These are phyloP conservation scores for Sardinella longiceps DNA, from an alignment of 2,797 vertebrate genomes.

Conservation along the genomic window DNA sequence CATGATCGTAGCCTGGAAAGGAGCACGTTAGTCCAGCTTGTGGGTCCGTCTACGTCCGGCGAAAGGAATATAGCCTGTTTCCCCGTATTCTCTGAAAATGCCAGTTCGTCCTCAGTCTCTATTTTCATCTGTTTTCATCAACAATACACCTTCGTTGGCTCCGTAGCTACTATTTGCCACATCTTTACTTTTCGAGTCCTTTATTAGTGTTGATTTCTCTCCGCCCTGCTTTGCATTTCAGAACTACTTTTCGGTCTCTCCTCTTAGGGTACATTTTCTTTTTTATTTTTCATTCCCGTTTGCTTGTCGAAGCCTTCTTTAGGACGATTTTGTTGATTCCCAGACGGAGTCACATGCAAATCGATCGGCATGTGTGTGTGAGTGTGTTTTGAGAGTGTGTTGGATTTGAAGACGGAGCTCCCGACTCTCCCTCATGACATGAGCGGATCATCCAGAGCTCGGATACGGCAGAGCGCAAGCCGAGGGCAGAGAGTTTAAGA, in stretches of 20 bases:
- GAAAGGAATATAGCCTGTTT: conserved; percentile 56
- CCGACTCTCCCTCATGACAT: conserved; percentile 77
- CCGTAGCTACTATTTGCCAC: conserved; percentile 66
- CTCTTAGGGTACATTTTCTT: conserved; percentile 76
- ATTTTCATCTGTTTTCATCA: conserved; percentile 61
- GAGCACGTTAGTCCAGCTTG: conserved; percentile 78
- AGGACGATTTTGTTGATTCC: conserved; percentile 76
- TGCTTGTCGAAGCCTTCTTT: conserved; percentile 68
- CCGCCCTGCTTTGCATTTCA: conserved; percentile 71
- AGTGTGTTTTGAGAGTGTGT: conserved; percentile 57
- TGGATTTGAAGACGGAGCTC: conserved; percentile 69
- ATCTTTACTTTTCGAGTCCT: conserved; percentile 67
- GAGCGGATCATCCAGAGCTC: conserved; percentile 71
- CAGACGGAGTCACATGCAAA: conserved; percentile 79
- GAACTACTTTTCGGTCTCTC: conserved; percentile 69
- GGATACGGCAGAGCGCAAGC: conserved; percentile 63
- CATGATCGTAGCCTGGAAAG: conserved; percentile 73
- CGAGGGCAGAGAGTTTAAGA: conserved; percentile 52
- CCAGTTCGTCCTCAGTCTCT: conserved; percentile 56
- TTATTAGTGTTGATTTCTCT: conserved; percentile 66
- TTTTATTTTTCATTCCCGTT: conserved; percentile 65
- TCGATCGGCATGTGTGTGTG: conserved; percentile 74
- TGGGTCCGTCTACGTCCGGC: conserved; percentile 76
- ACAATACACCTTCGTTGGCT: conserved; percentile 64
- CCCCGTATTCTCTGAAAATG: conserved; percentile 61